Evolutionary conservation across 2,797 vertebrate species (phyloP), one percentile per base, ranked within the genome.

Genomic region (Amazona ochrocephala): DNA sequence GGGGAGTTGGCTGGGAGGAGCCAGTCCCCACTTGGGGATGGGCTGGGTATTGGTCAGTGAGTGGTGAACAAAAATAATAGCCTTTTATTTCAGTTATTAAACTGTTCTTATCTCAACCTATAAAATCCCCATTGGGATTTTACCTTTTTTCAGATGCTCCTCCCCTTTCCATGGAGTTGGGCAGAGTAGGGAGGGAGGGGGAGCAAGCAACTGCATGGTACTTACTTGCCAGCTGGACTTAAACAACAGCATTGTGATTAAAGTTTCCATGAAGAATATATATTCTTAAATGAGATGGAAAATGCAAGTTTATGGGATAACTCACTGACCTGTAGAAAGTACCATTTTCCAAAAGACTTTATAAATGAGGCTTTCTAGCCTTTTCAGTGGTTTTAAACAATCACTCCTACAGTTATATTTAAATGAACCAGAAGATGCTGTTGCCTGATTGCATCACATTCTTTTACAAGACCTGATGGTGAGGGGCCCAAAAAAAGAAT

Each of bases 401-500:
- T 67, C 61, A 84, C 42, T 67, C 48, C 37, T 86, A 24, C 29
- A 72, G 39, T 78, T 78, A 50, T 13, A 68, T 64, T 84, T 88
- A 83, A 95, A 84, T 45, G 30, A 89, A 53, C 18, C 23, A 79
- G 65, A 83, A 70, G 47, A 51, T 34, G 15, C 13, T 75, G 29
- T 32, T 86, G 18, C n/a, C 29, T 45, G 45, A 51, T 53, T 47
- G 7, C 24, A 42, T 75, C 41, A 32, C 41, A 80, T 76, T 79
- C 42, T 62, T 93, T 58, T 34, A 71, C 3, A 77, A 67, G 41
- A 18, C 23, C 9, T 48, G 37, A 58, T 45, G 24, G 30, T 0
- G 0, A 54, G 29, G 23, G 0, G 9, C 4, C 2, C 16, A 41
- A 42, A 26, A 78, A 71, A 51, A 1, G 1, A 77, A 20, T 9